A percentile compares a stretch with the other conserved stretches of the same genome.
These are phyloP conservation scores for Craniophora ligustri DNA, from an alignment of 2,888 invertebrate species.

Conservation along the genomic window DNA sequence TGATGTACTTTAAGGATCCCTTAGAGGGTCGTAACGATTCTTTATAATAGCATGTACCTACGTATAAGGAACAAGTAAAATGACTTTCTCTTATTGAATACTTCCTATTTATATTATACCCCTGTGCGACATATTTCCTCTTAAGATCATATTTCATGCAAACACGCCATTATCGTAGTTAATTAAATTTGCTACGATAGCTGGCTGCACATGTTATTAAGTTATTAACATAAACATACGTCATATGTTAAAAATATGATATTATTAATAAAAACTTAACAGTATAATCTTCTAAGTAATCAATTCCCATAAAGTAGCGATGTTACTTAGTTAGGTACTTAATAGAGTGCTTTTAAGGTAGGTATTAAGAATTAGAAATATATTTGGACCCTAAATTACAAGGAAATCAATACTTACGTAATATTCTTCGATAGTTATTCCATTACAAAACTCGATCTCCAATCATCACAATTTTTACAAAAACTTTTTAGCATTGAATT, in stretches of 20 bases:
- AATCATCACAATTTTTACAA: constrained; percentile 62
- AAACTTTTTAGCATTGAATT: constrained; percentile 46
- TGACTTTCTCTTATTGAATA: neutral
- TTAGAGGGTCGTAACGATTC: constrained; percentile 30
- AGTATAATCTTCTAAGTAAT: too few species aligned
- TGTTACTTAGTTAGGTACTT: too few species aligned
- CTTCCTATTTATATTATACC: constrained; percentile 1
- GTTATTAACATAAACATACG: neutral
- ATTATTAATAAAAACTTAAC: too few species aligned
- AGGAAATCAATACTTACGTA: constrained; percentile 53
- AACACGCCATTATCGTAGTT: neutral
- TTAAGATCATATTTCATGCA: neutral
- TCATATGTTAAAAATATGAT: too few species aligned
- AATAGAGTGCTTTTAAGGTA: too few species aligned
- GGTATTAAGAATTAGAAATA: constrained; percentile 9
- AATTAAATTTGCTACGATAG: constrained; percentile 2
- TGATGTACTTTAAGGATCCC: constrained; percentile 31
- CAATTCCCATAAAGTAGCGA: too few species aligned
- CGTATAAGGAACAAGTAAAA: neutral
- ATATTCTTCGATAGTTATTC: constrained; percentile 44
- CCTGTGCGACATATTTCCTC: neutral
- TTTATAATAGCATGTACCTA: constrained; percentile 18
- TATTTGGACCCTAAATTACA: constrained; percentile 13
- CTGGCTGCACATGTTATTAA: neutral
- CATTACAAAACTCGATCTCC: constrained; percentile 54